A percentile compares a stretch with the other conserved stretches of the same genome.
Evolutionary conservation across 2,113 vertebrate genomes (phyloP).

Genomic region (Terrapene triunguis): DNA sequence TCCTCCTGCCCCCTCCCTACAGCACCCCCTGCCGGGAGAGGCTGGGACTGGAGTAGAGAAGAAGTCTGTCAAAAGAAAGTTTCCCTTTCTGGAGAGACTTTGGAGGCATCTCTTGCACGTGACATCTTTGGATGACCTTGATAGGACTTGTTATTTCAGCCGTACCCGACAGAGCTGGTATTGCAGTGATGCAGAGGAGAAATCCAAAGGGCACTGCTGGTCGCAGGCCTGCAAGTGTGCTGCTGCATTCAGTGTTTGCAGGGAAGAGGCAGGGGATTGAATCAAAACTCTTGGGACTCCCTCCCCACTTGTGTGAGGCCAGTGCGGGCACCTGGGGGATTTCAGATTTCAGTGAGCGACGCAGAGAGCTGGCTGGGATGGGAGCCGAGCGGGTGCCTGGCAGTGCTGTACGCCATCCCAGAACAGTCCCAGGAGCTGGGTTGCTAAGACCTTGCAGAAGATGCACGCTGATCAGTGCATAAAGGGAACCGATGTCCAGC

Average conservation of each 20-base stretch:
- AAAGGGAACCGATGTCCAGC: too few species aligned
- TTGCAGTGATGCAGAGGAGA: neutral
- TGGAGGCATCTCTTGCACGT: neutral
- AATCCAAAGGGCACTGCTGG: neutral
- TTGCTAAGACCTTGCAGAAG: too few species aligned
- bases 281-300: neutral
- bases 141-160: constrained; percentile 35
- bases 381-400: neutral
- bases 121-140: constrained; percentile 17
- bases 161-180: constrained; percentile 9
- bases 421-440: too few species aligned
- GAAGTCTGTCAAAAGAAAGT: neutral
- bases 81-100: neutral
- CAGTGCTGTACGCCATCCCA: too few species aligned
- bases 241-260: neutral
- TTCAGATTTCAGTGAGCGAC: too few species aligned
- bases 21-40: neutral
- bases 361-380: neutral
- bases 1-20: neutral
- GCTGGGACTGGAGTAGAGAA: neutral
- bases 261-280: neutral
- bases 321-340: too few species aligned
- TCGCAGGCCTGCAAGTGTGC: too few species aligned
- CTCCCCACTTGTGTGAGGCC: too few species aligned
- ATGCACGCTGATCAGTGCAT: too few species aligned